Evolutionary conservation across 2,888 invertebrate genomes (phyloP).

Genomic region (Dorcus parallelipipedus): DNA sequence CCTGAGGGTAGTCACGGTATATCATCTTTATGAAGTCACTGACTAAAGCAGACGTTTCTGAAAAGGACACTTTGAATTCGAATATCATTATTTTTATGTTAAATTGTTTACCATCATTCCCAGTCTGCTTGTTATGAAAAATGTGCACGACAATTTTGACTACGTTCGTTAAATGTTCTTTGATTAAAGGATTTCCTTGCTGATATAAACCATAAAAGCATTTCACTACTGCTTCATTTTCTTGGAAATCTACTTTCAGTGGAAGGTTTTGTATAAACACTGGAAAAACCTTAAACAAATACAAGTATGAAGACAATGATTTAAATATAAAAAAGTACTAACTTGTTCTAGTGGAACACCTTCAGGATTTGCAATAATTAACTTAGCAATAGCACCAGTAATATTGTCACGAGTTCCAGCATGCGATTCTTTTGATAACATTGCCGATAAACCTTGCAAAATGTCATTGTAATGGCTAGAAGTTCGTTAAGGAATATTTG

Average conservation of each 20-base stretch:
- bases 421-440: slow-evolving; percentile 63
- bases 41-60: slow-evolving; percentile 52
- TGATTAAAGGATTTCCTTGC: slow-evolving; percentile 56
- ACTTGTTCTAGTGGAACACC: slow-evolving; percentile 69
- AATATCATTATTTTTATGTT: neutral
- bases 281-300: slow-evolving; percentile 58
- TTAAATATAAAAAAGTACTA: slow-evolving; percentile 1
- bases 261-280: slow-evolving; percentile 69
- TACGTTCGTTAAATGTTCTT: slow-evolving; percentile 54
- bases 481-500: neutral
- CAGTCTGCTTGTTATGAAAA: slow-evolving; percentile 56
- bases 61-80: slow-evolving; percentile 20
- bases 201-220: slow-evolving; percentile 63
- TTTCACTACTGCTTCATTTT: slow-evolving; percentile 67
- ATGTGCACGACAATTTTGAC: slow-evolving; percentile 56
- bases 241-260: slow-evolving; percentile 69
- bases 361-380: slow-evolving; percentile 63
- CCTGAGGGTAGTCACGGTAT: slow-evolving; percentile 56
- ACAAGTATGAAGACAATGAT: neutral
- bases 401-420: slow-evolving; percentile 71
- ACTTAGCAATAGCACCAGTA: slow-evolving; percentile 71
- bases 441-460: slow-evolving; percentile 62
- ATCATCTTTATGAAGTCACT: slow-evolving; percentile 55
- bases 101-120: slow-evolving; percentile 50
- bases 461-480: slow-evolving; percentile 62